These are phyloP conservation scores for Ameiurus melas DNA, from an alignment of 2,113 vertebrate species.

Conservation along the genomic window DNA sequence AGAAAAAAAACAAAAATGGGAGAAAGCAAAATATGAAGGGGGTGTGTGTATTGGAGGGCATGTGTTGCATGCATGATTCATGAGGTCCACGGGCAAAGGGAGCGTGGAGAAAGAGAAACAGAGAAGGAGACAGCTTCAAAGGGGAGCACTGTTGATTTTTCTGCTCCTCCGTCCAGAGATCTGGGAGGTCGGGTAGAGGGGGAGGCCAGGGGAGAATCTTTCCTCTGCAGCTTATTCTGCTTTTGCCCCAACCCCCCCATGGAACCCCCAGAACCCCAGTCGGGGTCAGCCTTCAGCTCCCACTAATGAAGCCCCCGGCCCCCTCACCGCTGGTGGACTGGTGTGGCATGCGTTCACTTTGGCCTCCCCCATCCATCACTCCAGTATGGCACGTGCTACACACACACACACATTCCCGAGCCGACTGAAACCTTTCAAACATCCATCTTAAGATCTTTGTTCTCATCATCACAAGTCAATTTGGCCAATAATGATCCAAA, in stretches of 20 bases:
- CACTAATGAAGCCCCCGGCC: slow-evolving; percentile 78
- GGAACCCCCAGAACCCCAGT: slow-evolving; percentile 52
- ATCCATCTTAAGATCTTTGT: slow-evolving; percentile 32
- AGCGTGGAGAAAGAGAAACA: slow-evolving; percentile 63
- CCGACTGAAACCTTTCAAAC: slow-evolving; percentile 27
- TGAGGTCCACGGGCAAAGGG: slow-evolving; percentile 74
- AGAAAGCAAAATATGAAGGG: slow-evolving; percentile 57
- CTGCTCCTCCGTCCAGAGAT: slow-evolving; percentile 70
- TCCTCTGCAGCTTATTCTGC: slow-evolving; percentile 50
- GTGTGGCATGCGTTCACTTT: slow-evolving; percentile 51
- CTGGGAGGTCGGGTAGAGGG: slow-evolving; percentile 71
- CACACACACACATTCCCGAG: not conserved
- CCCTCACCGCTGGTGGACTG: slow-evolving; percentile 55
- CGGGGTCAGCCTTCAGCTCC: slow-evolving; percentile 70
- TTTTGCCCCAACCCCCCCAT: slow-evolving; percentile 33
- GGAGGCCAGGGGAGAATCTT: slow-evolving; percentile 65
- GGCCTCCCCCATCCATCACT: slow-evolving; percentile 43
- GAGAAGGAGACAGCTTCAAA: slow-evolving; percentile 73
- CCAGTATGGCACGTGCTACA: slow-evolving; percentile 21
- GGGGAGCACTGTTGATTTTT: slow-evolving; percentile 70
- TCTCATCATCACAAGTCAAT: slow-evolving; percentile 15
- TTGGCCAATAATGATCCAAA: not conserved
- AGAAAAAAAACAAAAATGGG: slow-evolving; percentile 22
- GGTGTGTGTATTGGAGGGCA: slow-evolving; percentile 57
- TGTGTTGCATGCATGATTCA: slow-evolving; percentile 77